Evolutionary conservation across 2,888 invertebrate genomes (phyloP).

Genomic region (Limenitis camilla): DNA sequence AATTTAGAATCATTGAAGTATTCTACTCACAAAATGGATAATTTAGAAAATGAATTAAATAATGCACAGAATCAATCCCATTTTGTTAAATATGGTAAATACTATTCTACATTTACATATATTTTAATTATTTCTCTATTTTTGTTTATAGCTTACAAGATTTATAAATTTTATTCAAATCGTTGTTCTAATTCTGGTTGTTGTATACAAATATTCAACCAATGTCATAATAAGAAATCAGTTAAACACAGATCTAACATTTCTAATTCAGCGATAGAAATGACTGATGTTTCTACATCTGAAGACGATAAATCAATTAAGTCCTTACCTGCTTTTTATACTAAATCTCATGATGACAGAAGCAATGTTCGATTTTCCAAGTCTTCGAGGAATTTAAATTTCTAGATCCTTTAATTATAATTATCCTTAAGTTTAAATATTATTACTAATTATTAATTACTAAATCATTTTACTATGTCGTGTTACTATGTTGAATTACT

Average conservation of each 20-base stretch:
- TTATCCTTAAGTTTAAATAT: too few relatives aligned
- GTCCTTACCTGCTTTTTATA: too few relatives aligned
- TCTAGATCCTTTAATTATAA: too few relatives aligned
- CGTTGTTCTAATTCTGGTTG: not conserved
- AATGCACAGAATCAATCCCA: not conserved
- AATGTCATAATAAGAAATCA: not conserved
- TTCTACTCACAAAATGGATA: not conserved
- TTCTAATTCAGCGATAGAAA: too few relatives aligned
- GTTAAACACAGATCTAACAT: not conserved
- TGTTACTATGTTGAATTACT: too few relatives aligned
- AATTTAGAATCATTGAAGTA: not conserved
- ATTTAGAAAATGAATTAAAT: not conserved
- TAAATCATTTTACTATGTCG: too few relatives aligned
- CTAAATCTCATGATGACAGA: too few relatives aligned
- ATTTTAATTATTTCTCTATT: not conserved
- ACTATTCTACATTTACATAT: slow-evolving; percentile 7
- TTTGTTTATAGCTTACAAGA: not conserved
- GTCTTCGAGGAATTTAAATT: too few relatives aligned
- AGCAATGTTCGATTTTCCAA: too few relatives aligned
- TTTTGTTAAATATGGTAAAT: slow-evolving; percentile 1
- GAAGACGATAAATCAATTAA: not conserved
- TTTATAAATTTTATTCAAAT: not conserved
- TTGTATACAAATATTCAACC: not conserved
- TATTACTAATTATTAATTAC: too few relatives aligned
- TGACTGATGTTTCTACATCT: not conserved